Evolutionary conservation across 1,140 invertebrate genomes (phyloP), one percentile per base, ranked within the genome.

Genomic region (Drosophila teissieri): DNA sequence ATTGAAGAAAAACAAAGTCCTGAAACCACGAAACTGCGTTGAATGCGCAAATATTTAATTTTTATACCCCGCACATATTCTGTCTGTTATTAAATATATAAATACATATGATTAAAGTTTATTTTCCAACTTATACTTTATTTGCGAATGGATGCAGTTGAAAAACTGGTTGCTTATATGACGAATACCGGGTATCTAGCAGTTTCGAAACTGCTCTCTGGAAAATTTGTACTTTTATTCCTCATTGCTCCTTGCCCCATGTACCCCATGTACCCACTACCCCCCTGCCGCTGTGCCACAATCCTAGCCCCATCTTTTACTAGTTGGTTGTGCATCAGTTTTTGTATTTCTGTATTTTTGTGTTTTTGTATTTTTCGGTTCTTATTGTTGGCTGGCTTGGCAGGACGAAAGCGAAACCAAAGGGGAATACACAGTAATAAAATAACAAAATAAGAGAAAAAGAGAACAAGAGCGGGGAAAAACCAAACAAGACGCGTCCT

Each of bases 371-470:
- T 70, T 62, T 61, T 69, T 69, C 67, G 67, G 49, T 74, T 79
- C 78, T 79, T 78, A 83, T 83, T 89, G 79, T 82, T 88, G 54
- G 80, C 60, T 77, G 77, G 75, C 55, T 56, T 67, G 79, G 64
- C 22, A 15, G 54, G 80, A 60, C 67, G 49, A 75, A 88, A 88
- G 74, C 62, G 72, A 83, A 89, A 89, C 80, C 78, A 69, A 84
- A 89, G 80, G 74, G 55, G 74, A 60, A 76, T 60, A 77, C 46
- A 36, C 83, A 89, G 60, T 52, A 76, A 89, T 84, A 74, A 86
- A 89, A 89, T 89, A 84, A 83, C 81, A 77, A 89, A 89, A 88
- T 89, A 88, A 69, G 53, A 79, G 49, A 81, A 70, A 42, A 68
- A 68, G 63, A 54, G n/a, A n/a, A n/a, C n/a, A n/a, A n/a, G 77